These are phyloP conservation scores for Formica aserva DNA, from an alignment of 2,888 invertebrate species.

Conservation along the genomic window DNA sequence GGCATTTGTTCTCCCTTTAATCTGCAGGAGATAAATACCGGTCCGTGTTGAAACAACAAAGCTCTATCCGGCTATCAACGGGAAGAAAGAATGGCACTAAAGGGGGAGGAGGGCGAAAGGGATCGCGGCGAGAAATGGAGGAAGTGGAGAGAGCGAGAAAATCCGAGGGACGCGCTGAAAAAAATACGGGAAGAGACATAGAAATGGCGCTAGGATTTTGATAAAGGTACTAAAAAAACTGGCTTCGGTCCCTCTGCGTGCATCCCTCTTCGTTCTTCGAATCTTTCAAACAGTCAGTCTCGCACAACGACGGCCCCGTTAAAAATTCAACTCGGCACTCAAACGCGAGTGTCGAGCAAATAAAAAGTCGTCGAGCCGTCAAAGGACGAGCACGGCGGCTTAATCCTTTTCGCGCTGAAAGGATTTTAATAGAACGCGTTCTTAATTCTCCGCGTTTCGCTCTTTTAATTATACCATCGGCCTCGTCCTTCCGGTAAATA, in stretches of 20 bases:
- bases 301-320: neutral
- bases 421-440: constrained; percentile 51
- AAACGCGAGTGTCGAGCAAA: constrained; percentile 42
- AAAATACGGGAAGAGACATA: constrained; percentile 11
- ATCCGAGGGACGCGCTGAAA: constrained; percentile 11
- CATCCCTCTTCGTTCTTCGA: constrained; percentile 18
- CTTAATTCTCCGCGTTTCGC: constrained; percentile 28
- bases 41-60: constrained; percentile 60
- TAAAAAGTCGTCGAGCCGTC: constrained; percentile 30
- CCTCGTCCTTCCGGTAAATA: constrained; percentile 15
- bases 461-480: constrained; percentile 46
- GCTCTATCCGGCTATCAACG: constrained; percentile 48
- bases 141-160: constrained; percentile 23
- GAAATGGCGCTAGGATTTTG: constrained; percentile 32
- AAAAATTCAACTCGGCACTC: constrained; percentile 39
- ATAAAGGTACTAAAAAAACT: constrained; percentile 35
- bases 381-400: constrained; percentile 21
- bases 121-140: neutral
- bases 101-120: neutral
- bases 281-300: constrained; percentile 24
- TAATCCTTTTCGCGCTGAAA: constrained; percentile 46
- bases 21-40: constrained; percentile 71
- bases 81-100: constrained; percentile 38
- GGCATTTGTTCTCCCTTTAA: constrained; percentile 71
- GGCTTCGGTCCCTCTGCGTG: neutral